Conservation (phyloP, 2,888 invertebrate genomes). For the Drosophila putrida region DNA sequence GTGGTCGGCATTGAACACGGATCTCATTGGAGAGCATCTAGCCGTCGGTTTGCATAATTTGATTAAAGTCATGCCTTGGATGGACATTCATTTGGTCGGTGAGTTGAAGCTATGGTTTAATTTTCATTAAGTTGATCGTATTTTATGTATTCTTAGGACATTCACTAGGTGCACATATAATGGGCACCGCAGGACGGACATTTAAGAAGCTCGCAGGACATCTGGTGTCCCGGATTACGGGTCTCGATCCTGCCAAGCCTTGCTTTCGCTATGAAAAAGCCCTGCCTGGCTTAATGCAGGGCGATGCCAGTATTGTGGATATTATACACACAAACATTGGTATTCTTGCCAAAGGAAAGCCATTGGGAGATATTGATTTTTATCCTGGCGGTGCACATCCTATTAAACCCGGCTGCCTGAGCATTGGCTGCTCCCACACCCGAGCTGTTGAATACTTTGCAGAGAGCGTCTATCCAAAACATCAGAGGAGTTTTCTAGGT, state of each 20-base stretch:
- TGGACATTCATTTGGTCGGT: conserved; percentile 83
- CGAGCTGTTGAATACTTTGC: conserved; percentile 81
- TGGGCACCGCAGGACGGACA: conserved; percentile 81
- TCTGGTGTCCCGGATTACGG: conserved; percentile 81
- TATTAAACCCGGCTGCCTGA: conserved; percentile 78
- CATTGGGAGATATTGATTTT: conserved; percentile 83
- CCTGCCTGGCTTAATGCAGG: conserved; percentile 72
- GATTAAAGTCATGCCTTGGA: conserved; percentile 65
- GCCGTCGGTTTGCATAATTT: conserved; percentile 74
- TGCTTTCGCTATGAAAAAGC: conserved; percentile 79
- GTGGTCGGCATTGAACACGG: conserved; percentile 84
- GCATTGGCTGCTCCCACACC: conserved; percentile 78
- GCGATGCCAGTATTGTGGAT: conserved; percentile 83
- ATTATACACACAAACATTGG: conserved; percentile 83
- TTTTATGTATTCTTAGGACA: conserved; percentile 66
- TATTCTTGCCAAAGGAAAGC: conserved; percentile 78
- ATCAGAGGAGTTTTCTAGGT: conserved; percentile 76
- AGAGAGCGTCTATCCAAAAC: conserved; percentile 79
- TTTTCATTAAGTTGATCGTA: not conserved
- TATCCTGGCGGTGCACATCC: conserved; percentile 82
- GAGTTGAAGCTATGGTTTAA: not conserved
- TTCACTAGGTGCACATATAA: conserved; percentile 84
- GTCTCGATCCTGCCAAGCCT: conserved; percentile 84
- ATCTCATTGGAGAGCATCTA: conserved; percentile 80
- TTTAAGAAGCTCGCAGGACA: conserved; percentile 76